Conservation (phyloP, 2,797 vertebrate species). For the Pteropus rufus region DNA sequence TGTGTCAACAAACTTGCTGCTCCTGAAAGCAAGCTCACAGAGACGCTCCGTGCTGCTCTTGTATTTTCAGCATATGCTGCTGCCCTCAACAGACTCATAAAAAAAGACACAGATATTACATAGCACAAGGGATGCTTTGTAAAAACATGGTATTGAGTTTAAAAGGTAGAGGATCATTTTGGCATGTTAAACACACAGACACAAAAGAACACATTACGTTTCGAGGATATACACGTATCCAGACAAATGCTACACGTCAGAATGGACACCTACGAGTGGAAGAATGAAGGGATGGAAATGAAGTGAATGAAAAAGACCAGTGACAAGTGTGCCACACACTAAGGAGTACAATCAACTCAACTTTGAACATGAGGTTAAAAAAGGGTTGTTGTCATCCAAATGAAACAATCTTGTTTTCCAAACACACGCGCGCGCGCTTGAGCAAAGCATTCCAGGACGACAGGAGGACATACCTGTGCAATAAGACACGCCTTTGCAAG, state of each 20-base stretch:
- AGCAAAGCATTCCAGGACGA: background rate
- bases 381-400: background rate
- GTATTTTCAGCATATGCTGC: background rate
- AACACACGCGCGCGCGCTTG: fast-evolving
- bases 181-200: background rate
- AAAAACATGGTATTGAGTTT: background rate
- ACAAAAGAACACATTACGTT: background rate
- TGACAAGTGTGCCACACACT: background rate
- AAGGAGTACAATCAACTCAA: background rate
- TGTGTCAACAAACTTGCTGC: too few relatives aligned
- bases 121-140: fast-evolving
- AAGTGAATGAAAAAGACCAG: background rate
- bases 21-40: too few relatives aligned
- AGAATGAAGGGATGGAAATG: background rate
- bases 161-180: background rate
- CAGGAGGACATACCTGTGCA: conserved; percentile 90
- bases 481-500: conserved; percentile 93
- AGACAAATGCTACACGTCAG: background rate
- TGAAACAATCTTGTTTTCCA: background rate
- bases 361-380: fast-evolving
- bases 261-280: background rate
- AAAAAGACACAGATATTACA: background rate
- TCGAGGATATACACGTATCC: background rate
- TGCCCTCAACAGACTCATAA: background rate
- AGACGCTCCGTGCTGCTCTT: background rate